Percentiles rank a stretch among this genome's conserved stretches.
These are phyloP conservation scores for Squalus acanthias DNA, from an alignment of 2,797 vertebrate genomes.

Conservation along the genomic window DNA sequence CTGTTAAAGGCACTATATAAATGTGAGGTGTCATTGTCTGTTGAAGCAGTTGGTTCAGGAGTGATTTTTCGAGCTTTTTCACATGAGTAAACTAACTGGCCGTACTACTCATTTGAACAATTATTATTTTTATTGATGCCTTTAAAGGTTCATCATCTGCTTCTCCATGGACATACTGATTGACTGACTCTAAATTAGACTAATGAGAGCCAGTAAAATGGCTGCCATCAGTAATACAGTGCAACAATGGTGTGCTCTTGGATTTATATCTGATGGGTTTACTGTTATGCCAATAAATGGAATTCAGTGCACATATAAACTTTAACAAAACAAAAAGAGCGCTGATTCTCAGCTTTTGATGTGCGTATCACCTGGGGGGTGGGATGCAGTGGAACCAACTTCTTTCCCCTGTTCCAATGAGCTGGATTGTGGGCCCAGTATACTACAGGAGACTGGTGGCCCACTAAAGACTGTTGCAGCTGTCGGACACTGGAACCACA, in stretches of 20 bases:
- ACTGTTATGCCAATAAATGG: not conserved
- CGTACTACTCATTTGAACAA: not conserved
- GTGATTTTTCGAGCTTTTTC: not conserved
- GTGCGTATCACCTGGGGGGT: not conserved
- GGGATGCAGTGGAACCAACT: too few species aligned
- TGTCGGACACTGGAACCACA: not conserved
- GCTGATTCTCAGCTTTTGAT: not conserved
- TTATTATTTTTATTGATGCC: not conserved
- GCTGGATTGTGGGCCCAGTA: not conserved
- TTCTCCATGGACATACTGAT: not conserved
- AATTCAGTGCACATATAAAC: not conserved
- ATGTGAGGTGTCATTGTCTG: not conserved
- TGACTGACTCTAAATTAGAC: not conserved
- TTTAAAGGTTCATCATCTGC: not conserved
- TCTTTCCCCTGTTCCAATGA: not conserved
- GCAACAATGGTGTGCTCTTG: not conserved
- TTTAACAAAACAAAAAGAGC: not conserved
- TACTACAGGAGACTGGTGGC: not conserved
- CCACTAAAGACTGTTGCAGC: not conserved
- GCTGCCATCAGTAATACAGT: not conserved
- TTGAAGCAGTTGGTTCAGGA: not conserved
- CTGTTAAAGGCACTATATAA: not conserved
- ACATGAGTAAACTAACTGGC: not conserved
- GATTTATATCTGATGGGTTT: not conserved
- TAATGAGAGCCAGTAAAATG: not conserved